Percentiles rank a stretch among this genome's conserved stretches.
These are phyloP conservation scores for Columbina picui DNA, from an alignment of 2,113 vertebrate genomes.

Conservation along the genomic window DNA sequence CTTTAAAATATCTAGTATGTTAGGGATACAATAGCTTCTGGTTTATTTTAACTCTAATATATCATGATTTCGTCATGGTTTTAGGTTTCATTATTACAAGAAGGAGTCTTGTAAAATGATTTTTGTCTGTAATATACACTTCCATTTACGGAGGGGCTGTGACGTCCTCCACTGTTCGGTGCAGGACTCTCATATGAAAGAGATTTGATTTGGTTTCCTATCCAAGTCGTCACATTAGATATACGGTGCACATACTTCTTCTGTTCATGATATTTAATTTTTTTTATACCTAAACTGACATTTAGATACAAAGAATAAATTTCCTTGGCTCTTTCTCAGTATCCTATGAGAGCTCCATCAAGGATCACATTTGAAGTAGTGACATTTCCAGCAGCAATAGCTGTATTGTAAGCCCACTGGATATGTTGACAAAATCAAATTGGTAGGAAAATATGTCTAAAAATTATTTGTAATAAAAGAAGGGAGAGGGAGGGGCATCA, in stretches of 20 bases:
- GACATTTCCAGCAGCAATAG: slow-evolving; percentile 48
- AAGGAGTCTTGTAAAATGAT: background rate
- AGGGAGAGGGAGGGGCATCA: background rate
- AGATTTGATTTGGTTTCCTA: background rate
- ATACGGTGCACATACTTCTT: background rate
- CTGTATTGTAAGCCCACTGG: background rate
- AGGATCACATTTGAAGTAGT: slow-evolving; percentile 7
- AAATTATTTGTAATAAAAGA: slow-evolving; percentile 7
- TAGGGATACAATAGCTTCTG: background rate
- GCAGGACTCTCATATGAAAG: background rate
- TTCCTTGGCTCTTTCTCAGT: slow-evolving; percentile 16
- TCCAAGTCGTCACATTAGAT: background rate
- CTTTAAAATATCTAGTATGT: background rate
- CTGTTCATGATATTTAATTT: background rate
- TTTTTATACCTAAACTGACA: slow-evolving; percentile 36
- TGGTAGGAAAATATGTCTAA: background rate
- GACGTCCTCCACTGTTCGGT: background rate
- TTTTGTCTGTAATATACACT: background rate
- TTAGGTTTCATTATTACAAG: background rate
- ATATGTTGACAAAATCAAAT: slow-evolving; percentile 14
- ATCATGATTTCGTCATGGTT: background rate
- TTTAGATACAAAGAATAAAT: slow-evolving; percentile 42
- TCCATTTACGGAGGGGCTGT: background rate
- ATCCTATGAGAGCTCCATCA: background rate
- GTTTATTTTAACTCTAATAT: background rate